phyloP scores from a whole-genome alignment of 2,113 vertebrate genomes.

The Phalacrocorax brasilianus region DNA sequence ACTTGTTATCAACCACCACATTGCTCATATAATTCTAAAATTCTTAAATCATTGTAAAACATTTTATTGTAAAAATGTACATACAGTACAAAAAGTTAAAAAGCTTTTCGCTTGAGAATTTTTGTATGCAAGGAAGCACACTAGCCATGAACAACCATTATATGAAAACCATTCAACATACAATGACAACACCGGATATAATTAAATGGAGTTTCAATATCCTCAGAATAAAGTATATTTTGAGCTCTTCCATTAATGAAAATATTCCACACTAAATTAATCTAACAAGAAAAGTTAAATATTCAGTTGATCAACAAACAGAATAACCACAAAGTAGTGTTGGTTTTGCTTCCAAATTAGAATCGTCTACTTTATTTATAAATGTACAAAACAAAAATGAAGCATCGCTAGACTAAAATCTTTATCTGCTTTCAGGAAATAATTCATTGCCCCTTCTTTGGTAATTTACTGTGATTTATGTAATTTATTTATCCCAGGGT shows the following conservation, averaged over 20 bases:
- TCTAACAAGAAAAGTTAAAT: background rate
- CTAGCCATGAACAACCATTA: background rate
- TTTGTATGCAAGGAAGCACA: background rate
- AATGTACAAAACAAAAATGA: background rate
- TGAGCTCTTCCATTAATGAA: background rate
- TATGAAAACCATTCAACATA: background rate
- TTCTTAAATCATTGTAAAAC: background rate
- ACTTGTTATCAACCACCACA: background rate
- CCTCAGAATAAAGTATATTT: background rate
- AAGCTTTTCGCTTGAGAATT: background rate
- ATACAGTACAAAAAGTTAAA: background rate
- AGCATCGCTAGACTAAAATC: background rate
- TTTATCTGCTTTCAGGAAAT: background rate
- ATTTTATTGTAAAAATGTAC: background rate
- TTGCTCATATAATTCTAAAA: background rate
- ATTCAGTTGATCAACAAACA: background rate
- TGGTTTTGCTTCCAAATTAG: background rate
- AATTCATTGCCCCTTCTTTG: background rate
- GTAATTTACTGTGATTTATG: background rate
- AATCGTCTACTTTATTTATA: background rate
- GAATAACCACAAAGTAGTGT: background rate
- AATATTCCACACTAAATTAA: background rate
- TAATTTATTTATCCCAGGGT: constrained; percentile 1
- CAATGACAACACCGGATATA: background rate
- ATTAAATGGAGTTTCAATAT: background rate